Evolutionary conservation across 2,797 vertebrate genomes (phyloP), one percentile per base, ranked within the genome.

Genomic region (Galaxias olidus): DNA sequence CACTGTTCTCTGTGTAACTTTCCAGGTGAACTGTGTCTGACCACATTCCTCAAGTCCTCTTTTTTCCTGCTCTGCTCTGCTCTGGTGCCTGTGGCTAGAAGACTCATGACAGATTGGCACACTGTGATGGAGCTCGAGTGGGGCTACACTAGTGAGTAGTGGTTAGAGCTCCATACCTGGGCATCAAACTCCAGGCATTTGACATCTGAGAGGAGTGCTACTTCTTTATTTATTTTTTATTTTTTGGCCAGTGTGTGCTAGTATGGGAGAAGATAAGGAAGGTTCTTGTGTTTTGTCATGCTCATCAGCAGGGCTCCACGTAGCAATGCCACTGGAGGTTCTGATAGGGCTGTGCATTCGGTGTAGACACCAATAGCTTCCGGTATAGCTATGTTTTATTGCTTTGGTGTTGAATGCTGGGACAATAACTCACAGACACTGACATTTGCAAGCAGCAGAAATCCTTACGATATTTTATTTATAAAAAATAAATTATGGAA

Each of bases 51-150:
- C 65, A 73, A 69, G 77, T 61, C 58, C 61, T 68, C 20, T 18
- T 68, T 63, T n/a, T 30, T 30, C 9, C 20, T 40, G 47, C 54
- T 65, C 63, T 20, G 50, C 75, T 57, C 69, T 74, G 71, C 77
- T 70, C 64, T 74, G 68, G 59, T 62, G 84, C 82, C 83, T 77
- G 71, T 62, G 68, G 80, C 67, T 73, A 60, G 30, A 30, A 30
- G 66, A 69, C 75, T 80, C 76, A 17, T 85, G 88, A 84, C 87
- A 87, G 84, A 79, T 77, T 84, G 88, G 88, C 89, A 88, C 74
- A 66, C 65, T 18, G 65, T 77, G 83, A 87, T 82, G 81, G 77
- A 84, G 83, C 73, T 80, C 10, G 62, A 87, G 81, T 65, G 79
- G 77, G 81, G 65, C 80, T n/a, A n/a, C 82, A 84, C 85, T 80